Percentiles rank a stretch among this genome's conserved stretches.
Conservation (phyloP, 2,113 vertebrate species). For the Prochilodus magdalenae region DNA sequence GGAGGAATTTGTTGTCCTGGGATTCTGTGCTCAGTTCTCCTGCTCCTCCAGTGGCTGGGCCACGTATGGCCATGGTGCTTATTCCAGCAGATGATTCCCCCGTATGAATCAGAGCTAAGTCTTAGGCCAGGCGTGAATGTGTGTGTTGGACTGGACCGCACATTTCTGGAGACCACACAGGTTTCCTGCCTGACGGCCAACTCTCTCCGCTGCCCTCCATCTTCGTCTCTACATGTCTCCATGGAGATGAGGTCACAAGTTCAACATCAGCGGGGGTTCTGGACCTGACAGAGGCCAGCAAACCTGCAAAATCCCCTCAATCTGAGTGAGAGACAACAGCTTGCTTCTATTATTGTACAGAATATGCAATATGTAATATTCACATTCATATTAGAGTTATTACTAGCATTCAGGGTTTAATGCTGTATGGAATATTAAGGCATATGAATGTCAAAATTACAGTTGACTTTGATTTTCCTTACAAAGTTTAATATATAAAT, state of each 20-base stretch:
- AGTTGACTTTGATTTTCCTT: too few species aligned
- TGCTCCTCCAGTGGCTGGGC: constrained; percentile 67
- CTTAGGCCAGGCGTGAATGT: constrained; percentile 74
- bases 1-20: constrained; percentile 55
- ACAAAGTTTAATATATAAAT: too few species aligned
- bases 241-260: constrained; percentile 91
- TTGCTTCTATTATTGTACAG: too few species aligned
- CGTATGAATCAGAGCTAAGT: constrained; percentile 77
- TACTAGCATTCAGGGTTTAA: too few species aligned
- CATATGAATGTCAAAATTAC: too few species aligned
- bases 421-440: too few species aligned
- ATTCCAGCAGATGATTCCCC: constrained; percentile 77
- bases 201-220: constrained; percentile 93
- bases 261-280: constrained; percentile 89
- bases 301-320: constrained; percentile 52
- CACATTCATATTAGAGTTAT: too few species aligned
- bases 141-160: constrained; percentile 83
- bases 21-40: constrained; percentile 54
- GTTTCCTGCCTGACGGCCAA: constrained; percentile 85
- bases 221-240: constrained; percentile 89
- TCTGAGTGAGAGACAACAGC: background rate
- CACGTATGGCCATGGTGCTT: constrained; percentile 71
- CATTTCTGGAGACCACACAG: constrained; percentile 95
- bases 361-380: too few species aligned
- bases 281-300: constrained; percentile 79